Evolutionary conservation across 2,113 vertebrate genomes (phyloP).

Genomic region (Embiotoca jacksoni): DNA sequence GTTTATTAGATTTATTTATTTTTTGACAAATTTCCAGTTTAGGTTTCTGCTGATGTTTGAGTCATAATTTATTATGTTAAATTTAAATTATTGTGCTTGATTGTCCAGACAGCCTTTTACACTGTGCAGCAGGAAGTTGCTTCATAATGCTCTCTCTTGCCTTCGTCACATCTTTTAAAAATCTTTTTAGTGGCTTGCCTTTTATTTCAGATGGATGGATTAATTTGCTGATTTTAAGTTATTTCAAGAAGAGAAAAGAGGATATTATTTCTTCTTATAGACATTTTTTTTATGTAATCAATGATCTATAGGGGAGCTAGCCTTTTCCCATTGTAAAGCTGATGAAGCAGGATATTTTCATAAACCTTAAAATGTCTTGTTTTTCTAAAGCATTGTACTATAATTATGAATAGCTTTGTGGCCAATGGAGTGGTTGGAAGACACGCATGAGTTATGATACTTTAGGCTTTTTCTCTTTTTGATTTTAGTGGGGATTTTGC

Average conservation of each 20-base stretch:
- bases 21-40: not conserved
- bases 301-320: constrained; percentile 32
- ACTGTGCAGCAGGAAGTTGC: constrained; percentile 30
- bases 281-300: constrained; percentile 53
- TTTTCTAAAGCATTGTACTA: constrained; percentile 81
- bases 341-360: constrained; percentile 77
- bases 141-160: constrained; percentile 28
- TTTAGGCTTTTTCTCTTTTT: constrained; percentile 55
- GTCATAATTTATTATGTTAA: constrained; percentile 42
- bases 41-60: constrained; percentile 40
- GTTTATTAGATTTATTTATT: constrained; percentile 29
- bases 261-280: constrained; percentile 28
- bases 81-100: constrained; percentile 30
- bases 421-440: constrained; percentile 63
- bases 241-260: constrained; percentile 13
- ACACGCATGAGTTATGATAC: constrained; percentile 75
- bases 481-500: constrained; percentile 47
- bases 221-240: constrained; percentile 50
- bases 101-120: constrained; percentile 38
- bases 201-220: constrained; percentile 51
- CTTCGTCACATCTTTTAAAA: constrained; percentile 43
- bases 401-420: constrained; percentile 82
- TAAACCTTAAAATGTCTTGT: constrained; percentile 77
- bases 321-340: constrained; percentile 63
- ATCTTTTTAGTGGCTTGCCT: constrained; percentile 23